Evolutionary conservation across 2,113 vertebrate species (phyloP), one percentile per base, ranked within the genome.

Genomic region (Lutjanus erythropterus): DNA sequence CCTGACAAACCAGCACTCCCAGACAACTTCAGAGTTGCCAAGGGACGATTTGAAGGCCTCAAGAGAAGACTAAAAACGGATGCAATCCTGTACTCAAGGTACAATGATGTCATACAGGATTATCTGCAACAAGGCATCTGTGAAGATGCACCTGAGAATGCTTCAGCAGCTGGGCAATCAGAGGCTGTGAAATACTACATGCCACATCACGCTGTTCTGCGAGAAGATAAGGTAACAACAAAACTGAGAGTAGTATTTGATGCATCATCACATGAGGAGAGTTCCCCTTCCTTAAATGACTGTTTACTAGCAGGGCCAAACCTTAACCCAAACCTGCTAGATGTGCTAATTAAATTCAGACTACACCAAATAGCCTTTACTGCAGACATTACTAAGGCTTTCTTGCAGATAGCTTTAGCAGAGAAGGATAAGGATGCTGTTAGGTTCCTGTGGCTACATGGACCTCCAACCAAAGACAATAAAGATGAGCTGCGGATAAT

Each of bases 281-380:
- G 23, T 2, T 42, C 14, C 15, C 14, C 8, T 1, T 62, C 39
- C 0, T 23, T 62, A 27, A 62, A 42, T 62, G 37, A 62, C 37
- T 42, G 23, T 12, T 42, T 62, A 16, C n/a, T 42, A 3, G 0
- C 60, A 1, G 60, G 60, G 1, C 60, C 60, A 0, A 39, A 60
- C 21, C 58, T 23, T 5, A 39, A 60, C n/a, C 37, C 37, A 21
- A 19, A 61, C 10, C 35, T 25, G n/a, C 25, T 62, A 27, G 37
- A 61, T 39, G 31, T 77, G 16, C 52, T 77, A 2, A 60, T 77
- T 3, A 25, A 39, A 5, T 77, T 70, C 75, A 50, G 65, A 29
- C 15, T 59, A 1, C 33, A 65, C 31, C 10, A 55, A 25, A 33
- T 65, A 55, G 59, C 49, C 23, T 75, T 53, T 11, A 64, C 59